Conservation (phyloP, 2,888 invertebrate species). For the Xanthorhoe designata region DNA sequence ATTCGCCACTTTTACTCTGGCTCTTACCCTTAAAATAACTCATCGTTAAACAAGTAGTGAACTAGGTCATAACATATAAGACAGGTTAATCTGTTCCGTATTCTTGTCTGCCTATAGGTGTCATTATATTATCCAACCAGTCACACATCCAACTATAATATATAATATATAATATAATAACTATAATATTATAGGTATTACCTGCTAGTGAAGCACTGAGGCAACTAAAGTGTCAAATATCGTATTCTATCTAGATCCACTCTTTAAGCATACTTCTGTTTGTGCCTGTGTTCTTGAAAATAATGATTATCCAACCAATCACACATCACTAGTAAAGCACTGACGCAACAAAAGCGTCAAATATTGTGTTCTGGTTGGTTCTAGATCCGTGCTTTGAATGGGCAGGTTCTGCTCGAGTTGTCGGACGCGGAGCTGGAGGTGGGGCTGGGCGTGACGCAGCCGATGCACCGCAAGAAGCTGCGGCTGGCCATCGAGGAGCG, state of each 20-base stretch:
- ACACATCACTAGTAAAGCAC: slow-evolving; percentile 40
- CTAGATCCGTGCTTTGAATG: slow-evolving; percentile 89
- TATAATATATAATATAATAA: too few species aligned
- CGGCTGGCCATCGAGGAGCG: slow-evolving; percentile 97
- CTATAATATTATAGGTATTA: too few species aligned
- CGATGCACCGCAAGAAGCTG: slow-evolving; percentile 97
- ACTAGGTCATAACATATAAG: background rate
- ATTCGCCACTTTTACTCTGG: slow-evolving; percentile 47
- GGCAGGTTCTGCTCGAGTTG: slow-evolving; percentile 95
- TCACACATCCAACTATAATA: slow-evolving; percentile 29
- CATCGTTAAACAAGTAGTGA: background rate
- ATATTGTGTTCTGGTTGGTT: slow-evolving; percentile 87
- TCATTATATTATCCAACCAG: too few species aligned
- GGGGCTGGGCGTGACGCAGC: slow-evolving; percentile 95
- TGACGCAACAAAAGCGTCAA: slow-evolving; percentile 83
- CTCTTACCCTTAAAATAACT: background rate
- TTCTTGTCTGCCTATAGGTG: too few species aligned
- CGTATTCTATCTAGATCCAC: background rate
- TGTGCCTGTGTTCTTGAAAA: background rate
- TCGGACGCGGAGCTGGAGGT: slow-evolving; percentile 96
- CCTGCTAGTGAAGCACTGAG: slow-evolving; percentile 14
- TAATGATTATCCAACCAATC: slow-evolving; percentile 18
- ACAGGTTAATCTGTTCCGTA: too few species aligned
- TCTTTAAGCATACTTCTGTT: background rate
- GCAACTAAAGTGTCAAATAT: background rate